These are phyloP conservation scores for Pleuronectes platessa DNA, from an alignment of 2,113 vertebrate genomes.

Conservation along the genomic window DNA sequence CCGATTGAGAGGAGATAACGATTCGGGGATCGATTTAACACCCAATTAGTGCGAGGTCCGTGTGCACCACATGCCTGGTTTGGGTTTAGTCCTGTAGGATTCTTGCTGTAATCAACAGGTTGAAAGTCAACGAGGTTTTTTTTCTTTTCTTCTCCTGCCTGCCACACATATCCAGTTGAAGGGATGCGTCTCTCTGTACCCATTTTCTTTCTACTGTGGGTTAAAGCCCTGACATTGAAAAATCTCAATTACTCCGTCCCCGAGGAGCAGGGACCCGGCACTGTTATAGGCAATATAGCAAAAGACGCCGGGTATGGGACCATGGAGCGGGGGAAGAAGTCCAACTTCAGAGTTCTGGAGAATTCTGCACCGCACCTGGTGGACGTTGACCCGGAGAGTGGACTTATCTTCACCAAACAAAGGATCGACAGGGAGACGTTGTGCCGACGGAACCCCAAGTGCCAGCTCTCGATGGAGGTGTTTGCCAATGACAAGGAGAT, in stretches of 20 bases:
- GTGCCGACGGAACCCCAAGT: slow-evolving; percentile 93
- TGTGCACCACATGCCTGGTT: slow-evolving; percentile 65
- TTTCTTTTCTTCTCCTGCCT: slow-evolving; percentile 56
- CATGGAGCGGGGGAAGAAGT: slow-evolving; percentile 86
- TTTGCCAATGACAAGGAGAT: slow-evolving; percentile 98
- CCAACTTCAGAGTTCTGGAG: slow-evolving; percentile 95
- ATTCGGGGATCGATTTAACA: slow-evolving; percentile 58
- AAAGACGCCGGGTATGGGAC: slow-evolving; percentile 93
- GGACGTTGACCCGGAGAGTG: slow-evolving; percentile 96
- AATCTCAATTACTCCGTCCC: slow-evolving; percentile 98
- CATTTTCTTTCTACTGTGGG: slow-evolving; percentile 92
- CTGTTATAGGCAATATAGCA: slow-evolving; percentile 96
- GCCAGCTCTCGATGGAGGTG: slow-evolving; percentile 97
- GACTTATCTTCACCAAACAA: slow-evolving; percentile 96
- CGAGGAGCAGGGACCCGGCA: slow-evolving; percentile 96
- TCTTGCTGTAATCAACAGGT: slow-evolving; percentile 84
- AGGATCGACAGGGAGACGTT: slow-evolving; percentile 96
- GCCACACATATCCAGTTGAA: slow-evolving; percentile 73
- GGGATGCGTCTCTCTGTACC: slow-evolving; percentile 97
- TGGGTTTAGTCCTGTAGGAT: slow-evolving; percentile 67
- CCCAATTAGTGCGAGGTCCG: slow-evolving; percentile 61
- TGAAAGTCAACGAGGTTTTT: slow-evolving; percentile 79
- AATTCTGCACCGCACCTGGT: slow-evolving; percentile 97
- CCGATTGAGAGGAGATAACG: slow-evolving; percentile 34
- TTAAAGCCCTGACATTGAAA: slow-evolving; percentile 94